A percentile compares a stretch with the other conserved stretches of the same genome.
Conservation (phyloP, 2,113 vertebrate genomes). For the Phalacrocorax brasilianus region DNA sequence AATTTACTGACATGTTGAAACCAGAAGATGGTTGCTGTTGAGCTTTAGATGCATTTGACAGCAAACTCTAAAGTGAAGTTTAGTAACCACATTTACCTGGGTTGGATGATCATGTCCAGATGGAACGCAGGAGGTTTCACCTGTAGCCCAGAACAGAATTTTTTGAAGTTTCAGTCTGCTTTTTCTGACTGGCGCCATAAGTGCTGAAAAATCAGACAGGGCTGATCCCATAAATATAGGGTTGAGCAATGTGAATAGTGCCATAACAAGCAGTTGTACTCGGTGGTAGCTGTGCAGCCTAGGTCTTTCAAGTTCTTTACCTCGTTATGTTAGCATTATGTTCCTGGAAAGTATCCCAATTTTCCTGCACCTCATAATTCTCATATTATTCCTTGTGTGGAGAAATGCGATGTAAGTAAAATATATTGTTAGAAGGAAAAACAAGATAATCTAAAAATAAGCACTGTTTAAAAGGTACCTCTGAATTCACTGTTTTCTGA, state of each 20-base stretch:
- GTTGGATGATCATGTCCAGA: neutral
- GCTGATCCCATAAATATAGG: neutral
- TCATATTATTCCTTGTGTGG: neutral
- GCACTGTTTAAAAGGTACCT: neutral
- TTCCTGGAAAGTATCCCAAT: neutral
- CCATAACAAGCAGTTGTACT: neutral
- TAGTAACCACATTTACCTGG: neutral
- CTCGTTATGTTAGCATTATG: neutral
- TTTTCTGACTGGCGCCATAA: neutral
- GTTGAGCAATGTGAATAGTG: neutral
- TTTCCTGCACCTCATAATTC: neutral
- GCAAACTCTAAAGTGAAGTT: neutral
- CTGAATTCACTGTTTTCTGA: neutral
- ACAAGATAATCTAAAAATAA: neutral
- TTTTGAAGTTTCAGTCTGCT: neutral
- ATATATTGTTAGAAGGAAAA: neutral
- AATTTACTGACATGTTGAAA: neutral
- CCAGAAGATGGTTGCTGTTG: neutral
- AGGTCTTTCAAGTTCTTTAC: neutral
- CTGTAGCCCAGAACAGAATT: neutral
- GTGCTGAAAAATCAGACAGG: neutral
- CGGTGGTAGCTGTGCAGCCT: neutral
- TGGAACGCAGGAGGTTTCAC: neutral
- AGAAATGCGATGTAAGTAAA: neutral
- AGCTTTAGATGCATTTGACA: accelerated